These are phyloP conservation scores for Hirundo rustica DNA, from an alignment of 2,797 vertebrate genomes.

Conservation along the genomic window DNA sequence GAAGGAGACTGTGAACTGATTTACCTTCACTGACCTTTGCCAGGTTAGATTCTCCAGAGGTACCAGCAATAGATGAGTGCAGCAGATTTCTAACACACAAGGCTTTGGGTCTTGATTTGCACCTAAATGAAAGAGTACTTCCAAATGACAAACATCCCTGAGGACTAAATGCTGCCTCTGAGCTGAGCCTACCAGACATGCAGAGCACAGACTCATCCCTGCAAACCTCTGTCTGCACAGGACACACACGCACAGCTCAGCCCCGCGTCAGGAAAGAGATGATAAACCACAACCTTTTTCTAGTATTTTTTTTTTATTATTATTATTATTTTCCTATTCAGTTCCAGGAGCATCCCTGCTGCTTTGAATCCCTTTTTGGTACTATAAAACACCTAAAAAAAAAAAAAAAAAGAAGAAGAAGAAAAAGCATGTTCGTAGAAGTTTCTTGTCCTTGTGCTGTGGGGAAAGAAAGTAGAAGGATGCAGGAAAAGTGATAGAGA, in stretches of 20 bases:
- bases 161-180: constrained; percentile 50
- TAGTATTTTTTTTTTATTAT: background rate
- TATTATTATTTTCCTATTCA: constrained; percentile 9
- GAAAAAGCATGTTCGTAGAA: background rate
- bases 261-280: background rate
- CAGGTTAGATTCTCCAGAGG: background rate
- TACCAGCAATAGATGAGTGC: background rate
- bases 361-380: constrained; percentile 25
- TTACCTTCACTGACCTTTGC: background rate
- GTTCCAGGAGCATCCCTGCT: constrained; percentile 30
- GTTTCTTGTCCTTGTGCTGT: background rate
- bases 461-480: background rate
- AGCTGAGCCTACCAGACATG: constrained; percentile 41
- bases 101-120: constrained; percentile 55
- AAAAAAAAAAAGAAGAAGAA: background rate
- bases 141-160: constrained; percentile 27
- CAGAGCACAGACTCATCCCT: constrained; percentile 7
- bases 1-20: background rate
- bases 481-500: background rate
- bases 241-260: background rate
- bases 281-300: background rate
- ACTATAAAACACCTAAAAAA: constrained; percentile 7
- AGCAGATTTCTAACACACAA: background rate
- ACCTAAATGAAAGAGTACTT: constrained; percentile 62
- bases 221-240: background rate